Evolutionary conservation across 2,797 vertebrate species (phyloP).

Genomic region (Alexandromys oeconomus): DNA sequence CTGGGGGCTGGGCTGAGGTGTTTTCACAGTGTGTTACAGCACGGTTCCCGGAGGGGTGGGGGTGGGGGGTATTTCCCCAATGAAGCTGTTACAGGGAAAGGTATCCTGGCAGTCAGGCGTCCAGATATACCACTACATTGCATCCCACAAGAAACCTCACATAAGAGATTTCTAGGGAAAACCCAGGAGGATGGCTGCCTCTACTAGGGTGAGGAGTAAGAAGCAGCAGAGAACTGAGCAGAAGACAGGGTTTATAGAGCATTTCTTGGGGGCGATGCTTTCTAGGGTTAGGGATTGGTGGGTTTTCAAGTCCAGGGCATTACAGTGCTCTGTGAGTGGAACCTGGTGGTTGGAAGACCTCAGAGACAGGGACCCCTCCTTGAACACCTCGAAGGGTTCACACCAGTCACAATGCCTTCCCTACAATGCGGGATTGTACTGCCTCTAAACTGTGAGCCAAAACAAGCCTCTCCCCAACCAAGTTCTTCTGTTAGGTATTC

Average conservation of each 20-base stretch:
- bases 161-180: neutral
- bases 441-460: neutral
- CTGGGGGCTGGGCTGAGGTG: too few relatives aligned
- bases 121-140: neutral
- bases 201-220: neutral
- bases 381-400: neutral
- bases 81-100: neutral
- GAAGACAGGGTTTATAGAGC: neutral
- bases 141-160: neutral
- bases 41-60: neutral
- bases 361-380: neutral
- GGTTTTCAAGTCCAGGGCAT: neutral
- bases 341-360: neutral
- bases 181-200: neutral
- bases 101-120: neutral
- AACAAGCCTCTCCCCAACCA: neutral
- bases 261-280: neutral
- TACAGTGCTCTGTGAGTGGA: neutral
- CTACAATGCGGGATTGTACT: neutral
- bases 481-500: neutral
- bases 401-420: neutral
- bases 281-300: neutral
- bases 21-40: neutral
- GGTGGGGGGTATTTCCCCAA: neutral
- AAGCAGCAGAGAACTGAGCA: neutral